phyloP scores from a whole-genome alignment of 2,113 vertebrate species.

The Burhinus oedicnemus region DNA sequence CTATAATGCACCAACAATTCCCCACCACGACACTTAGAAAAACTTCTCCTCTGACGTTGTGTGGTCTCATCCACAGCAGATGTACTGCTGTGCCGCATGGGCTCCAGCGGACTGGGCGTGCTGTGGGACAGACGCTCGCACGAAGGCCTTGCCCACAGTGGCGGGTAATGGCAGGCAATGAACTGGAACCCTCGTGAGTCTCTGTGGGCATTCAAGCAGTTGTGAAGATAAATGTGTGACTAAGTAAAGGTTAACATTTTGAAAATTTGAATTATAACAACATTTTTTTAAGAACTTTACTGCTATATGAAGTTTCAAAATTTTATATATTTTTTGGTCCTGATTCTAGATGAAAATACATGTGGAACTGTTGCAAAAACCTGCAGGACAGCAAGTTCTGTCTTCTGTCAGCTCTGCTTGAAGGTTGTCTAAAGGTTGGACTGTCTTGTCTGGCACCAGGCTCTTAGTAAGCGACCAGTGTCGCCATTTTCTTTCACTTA shows the following conservation, averaged over 20 bases:
- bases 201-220: neutral
- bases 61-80: neutral
- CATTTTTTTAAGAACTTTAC: neutral
- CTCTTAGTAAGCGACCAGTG: neutral
- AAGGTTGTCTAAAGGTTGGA: neutral
- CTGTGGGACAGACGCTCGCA: neutral
- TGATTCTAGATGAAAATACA: neutral
- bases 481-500: neutral
- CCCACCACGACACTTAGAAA: neutral
- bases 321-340: neutral
- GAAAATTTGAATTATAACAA: neutral
- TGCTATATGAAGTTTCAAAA: neutral
- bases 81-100: neutral
- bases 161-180: neutral
- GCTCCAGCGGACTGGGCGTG: neutral
- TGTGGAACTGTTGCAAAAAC: neutral
- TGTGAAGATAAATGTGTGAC: neutral
- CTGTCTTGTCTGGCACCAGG: neutral
- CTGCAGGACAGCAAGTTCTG: neutral
- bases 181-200: neutral
- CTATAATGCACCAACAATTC: neutral
- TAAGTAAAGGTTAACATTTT: neutral
- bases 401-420: neutral
- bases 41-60: neutral
- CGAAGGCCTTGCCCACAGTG: neutral